phyloP scores from a whole-genome alignment of 2,113 vertebrate genomes.

The Dryoscopus gambensis region DNA sequence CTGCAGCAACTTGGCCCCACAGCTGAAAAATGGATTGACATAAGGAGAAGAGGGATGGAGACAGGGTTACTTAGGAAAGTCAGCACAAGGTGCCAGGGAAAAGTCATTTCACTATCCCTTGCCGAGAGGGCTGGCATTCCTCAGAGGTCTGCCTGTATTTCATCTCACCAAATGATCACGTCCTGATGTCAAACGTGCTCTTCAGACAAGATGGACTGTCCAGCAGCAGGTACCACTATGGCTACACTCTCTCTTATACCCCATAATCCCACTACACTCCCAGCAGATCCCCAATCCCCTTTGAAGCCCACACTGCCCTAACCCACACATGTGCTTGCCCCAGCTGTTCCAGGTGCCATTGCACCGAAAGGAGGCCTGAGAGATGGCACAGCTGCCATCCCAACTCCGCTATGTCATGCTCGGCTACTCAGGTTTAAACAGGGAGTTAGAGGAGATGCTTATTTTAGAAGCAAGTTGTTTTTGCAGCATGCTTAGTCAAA shows the following conservation, averaged over 20 bases:
- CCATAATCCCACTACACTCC: not conserved
- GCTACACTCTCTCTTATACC: not conserved
- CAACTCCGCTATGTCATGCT: constrained; percentile 43
- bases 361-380: not conserved
- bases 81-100: constrained; percentile 28
- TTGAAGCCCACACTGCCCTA: not conserved
- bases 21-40: not conserved
- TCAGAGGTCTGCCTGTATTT: constrained; percentile 37
- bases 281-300: not conserved
- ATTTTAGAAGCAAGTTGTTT: constrained; percentile 72
- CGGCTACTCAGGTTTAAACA: constrained; percentile 60
- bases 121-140: constrained; percentile 22
- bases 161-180: not conserved
- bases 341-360: not conserved
- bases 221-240: not conserved
- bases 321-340: accelerated
- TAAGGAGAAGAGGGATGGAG: constrained; percentile 25
- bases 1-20: not conserved
- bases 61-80: constrained; percentile 36
- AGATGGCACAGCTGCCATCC: constrained; percentile 40
- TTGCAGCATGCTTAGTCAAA: constrained; percentile 49
- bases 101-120: not conserved
- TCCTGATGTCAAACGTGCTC: not conserved
- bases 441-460: constrained; percentile 57
- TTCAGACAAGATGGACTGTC: not conserved